Base-by-base conservation (phyloP, 2,888 invertebrate genomes). In the Conops quadrifasciatus region DNA sequence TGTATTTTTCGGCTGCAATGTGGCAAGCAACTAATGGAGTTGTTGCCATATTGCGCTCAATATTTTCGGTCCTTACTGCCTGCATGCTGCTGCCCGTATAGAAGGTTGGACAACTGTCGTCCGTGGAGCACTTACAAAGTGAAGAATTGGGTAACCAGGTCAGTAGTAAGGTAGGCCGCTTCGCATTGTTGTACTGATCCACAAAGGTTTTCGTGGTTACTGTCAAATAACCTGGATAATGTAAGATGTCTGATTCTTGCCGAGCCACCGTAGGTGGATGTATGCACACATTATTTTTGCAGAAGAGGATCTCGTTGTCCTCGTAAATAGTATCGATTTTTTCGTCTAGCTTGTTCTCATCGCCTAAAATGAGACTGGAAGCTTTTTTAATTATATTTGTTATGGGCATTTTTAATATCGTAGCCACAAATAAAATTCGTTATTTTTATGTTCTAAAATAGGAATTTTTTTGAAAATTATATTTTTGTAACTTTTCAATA, bases 261-360 rank as follows among this genome's bases (percentile, higher is more conserved):
- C 95, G 89, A 67, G 94, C 90, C 73, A 93, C 89, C 0, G 94
- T 93, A 63, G 96, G 95, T 7, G 97, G 96, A 88, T 98, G 97
- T 60, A 98, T 97, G 85, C 97, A 98, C 47, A 98, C 96, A 87
- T 98, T 97, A 85, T 98, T 98, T 87, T 97, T 98, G 87, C 94
- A 94, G 85, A 94, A 94, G 65, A 94, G 87, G 73, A 93, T 91
- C 87, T 94, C 94, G 81, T 94, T 94, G 86, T 94, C 93, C 83
- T 93, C 92, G 82, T 93, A 94, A 80, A 89, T 86, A 59, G 88
- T 88, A 75, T 88, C 88, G 78, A 89, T 88, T 79, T 89, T 90
- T 80, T 88, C 88, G 73, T 88, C 88, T 75, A 89, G 88, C 76
- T 88, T 88, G 73, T 91, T 92, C 73, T 91, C 92, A 60, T 89